A percentile compares a stretch with the other conserved stretches of the same genome.
Evolutionary conservation across 2,797 vertebrate species (phyloP).

Genomic region (Phalanger gymnotis): DNA sequence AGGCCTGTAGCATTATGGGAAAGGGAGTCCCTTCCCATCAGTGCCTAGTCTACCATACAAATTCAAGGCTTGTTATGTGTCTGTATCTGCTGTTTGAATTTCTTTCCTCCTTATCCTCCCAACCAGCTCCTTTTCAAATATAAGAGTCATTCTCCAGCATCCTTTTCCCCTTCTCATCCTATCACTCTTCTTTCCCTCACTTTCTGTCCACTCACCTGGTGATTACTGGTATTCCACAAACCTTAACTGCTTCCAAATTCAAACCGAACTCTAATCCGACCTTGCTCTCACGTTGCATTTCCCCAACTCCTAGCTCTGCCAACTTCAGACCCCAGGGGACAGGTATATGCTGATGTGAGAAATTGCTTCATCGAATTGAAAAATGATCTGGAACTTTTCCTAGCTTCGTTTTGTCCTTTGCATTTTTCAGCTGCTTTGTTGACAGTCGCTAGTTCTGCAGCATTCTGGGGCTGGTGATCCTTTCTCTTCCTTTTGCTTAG

Average conservation of each 20-base stretch:
- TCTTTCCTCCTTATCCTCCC: neutral
- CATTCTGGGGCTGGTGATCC: slow-evolving; percentile 77
- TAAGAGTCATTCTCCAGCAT: neutral
- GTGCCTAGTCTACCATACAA: neutral
- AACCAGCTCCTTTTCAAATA: neutral
- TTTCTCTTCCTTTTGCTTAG: slow-evolving; percentile 79
- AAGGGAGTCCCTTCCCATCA: neutral
- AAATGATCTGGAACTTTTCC: slow-evolving; percentile 80
- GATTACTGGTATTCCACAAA: neutral
- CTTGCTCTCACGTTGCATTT: neutral
- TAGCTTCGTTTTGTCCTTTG: slow-evolving; percentile 76
- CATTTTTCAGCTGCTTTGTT: slow-evolving; percentile 81
- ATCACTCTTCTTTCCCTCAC: neutral
- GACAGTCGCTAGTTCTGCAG: slow-evolving; percentile 80
- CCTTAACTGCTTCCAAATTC: neutral
- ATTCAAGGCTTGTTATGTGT: neutral
- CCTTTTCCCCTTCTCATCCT: neutral
- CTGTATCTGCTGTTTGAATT: neutral
- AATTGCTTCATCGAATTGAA: slow-evolving; percentile 76
- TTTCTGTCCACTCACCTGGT: neutral
- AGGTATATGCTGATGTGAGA: slow-evolving; percentile 67
- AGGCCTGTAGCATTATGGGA: neutral
- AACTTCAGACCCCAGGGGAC: slow-evolving; percentile 17
- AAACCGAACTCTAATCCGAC: neutral
- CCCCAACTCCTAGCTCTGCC: slow-evolving; percentile 9